Percentiles rank a stretch among this genome's conserved stretches.
These are phyloP conservation scores for Thalassarche chlororhynchos DNA, from an alignment of 2,113 vertebrate genomes.

Conservation along the genomic window DNA sequence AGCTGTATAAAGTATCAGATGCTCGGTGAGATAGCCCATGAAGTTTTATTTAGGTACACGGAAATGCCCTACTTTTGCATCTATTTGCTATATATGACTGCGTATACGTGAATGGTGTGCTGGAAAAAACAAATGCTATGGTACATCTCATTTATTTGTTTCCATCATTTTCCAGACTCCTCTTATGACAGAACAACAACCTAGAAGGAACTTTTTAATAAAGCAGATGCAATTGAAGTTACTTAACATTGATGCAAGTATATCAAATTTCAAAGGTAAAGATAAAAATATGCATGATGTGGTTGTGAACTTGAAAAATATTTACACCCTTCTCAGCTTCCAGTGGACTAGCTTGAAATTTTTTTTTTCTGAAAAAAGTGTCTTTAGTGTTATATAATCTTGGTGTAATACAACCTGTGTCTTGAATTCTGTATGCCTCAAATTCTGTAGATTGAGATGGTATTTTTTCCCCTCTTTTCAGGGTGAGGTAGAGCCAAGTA, in stretches of 20 bases:
- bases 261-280: neutral
- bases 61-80: neutral
- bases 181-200: neutral
- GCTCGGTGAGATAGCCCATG: neutral
- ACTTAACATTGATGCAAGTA: neutral
- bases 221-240: neutral
- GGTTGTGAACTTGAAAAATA: neutral
- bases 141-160: neutral
- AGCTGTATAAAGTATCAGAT: neutral
- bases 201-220: neutral
- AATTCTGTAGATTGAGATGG: neutral
- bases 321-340: neutral
- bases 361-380: neutral
- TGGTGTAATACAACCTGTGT: neutral
- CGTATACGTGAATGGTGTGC: neutral
- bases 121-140: neutral
- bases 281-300: neutral
- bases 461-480: neutral
- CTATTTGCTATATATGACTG: neutral
- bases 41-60: neutral
- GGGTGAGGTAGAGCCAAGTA: neutral
- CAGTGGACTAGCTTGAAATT: neutral
- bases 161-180: neutral
- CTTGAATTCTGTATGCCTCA: neutral
- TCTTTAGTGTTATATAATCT: neutral